A percentile compares a stretch with the other conserved stretches of the same genome.
Conservation (phyloP, 1,140 invertebrate genomes). For the Hyposmocoma kahamanoa region DNA sequence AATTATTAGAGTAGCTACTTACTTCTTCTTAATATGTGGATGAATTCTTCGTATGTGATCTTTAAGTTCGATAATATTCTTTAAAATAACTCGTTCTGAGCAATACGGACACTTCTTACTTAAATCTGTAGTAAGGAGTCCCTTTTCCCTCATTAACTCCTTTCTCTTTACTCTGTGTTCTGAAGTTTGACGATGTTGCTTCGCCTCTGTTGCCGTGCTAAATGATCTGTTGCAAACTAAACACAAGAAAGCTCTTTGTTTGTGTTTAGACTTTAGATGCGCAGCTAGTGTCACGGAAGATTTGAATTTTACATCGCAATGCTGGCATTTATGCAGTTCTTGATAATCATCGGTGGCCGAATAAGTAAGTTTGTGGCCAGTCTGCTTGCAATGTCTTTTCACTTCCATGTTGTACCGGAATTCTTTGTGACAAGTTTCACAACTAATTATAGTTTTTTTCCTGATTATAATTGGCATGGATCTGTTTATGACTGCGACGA, state of each 20-base stretch:
- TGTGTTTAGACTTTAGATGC: slow-evolving; percentile 75
- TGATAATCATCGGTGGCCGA: slow-evolving; percentile 80
- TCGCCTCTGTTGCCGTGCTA: slow-evolving; percentile 75
- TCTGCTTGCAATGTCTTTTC: slow-evolving; percentile 75
- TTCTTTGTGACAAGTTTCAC: slow-evolving; percentile 75
- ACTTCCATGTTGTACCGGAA: slow-evolving; percentile 83
- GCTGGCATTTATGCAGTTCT: slow-evolving; percentile 74
- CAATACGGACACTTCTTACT: slow-evolving; percentile 78
- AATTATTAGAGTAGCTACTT: slow-evolving; percentile 13
- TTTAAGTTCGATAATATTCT: slow-evolving; percentile 76
- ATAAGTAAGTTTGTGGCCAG: slow-evolving; percentile 65
- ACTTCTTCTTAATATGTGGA: slow-evolving; percentile 69
- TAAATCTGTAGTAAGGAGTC: slow-evolving; percentile 47
- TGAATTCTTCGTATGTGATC: slow-evolving; percentile 80
- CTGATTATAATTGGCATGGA: slow-evolving; percentile 87
- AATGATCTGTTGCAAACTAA: slow-evolving; percentile 80
- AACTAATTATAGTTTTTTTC: slow-evolving; percentile 77
- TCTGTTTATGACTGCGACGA: slow-evolving; percentile 82
- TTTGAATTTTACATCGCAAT: slow-evolving; percentile 75
- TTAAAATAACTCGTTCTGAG: slow-evolving; percentile 57
- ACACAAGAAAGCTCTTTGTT: slow-evolving; percentile 78
- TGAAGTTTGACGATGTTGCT: slow-evolving; percentile 78
- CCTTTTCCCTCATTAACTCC: slow-evolving; percentile 57
- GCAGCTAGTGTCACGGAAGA: slow-evolving; percentile 79
- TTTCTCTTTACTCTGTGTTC: slow-evolving; percentile 75